A percentile compares a stretch with the other conserved stretches of the same genome.
phyloP scores from a whole-genome alignment of 2,113 vertebrate genomes.

The Cettia cetti region DNA sequence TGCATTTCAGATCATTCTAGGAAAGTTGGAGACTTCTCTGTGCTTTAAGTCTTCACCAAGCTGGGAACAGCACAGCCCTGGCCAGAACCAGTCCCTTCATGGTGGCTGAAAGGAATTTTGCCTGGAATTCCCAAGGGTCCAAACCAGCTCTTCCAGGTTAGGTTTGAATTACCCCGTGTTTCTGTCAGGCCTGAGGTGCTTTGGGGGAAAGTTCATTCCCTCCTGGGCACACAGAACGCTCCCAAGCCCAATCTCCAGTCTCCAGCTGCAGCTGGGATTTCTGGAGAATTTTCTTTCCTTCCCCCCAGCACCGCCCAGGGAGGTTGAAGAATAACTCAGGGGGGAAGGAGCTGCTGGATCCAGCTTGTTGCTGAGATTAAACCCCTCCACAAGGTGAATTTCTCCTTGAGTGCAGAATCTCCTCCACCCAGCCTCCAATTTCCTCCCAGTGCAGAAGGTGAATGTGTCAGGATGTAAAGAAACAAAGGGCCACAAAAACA shows the following conservation, averaged over 20 bases:
- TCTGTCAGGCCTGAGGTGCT: background rate
- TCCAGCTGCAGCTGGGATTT: background rate
- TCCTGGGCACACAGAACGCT: background rate
- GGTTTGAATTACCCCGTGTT: background rate
- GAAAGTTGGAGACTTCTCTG: rapidly evolving
- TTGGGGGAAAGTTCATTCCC: background rate
- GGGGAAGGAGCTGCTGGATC: background rate
- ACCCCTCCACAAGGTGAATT: background rate
- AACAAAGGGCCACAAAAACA: background rate
- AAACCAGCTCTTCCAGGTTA: background rate
- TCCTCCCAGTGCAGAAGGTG: background rate
- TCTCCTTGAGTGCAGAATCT: background rate
- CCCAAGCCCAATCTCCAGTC: background rate
- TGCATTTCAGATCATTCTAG: no score
- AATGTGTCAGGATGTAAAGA: background rate
- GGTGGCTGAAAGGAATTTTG: background rate
- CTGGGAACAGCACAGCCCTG: background rate
- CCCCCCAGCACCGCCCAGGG: background rate
- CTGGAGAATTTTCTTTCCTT: background rate
- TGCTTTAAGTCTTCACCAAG: background rate
- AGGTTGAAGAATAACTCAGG: background rate
- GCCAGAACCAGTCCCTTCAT: background rate
- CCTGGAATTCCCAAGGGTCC: background rate
- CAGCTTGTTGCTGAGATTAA: background rate
- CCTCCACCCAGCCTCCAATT: background rate